Percentiles rank a stretch among this genome's conserved stretches.
These are phyloP conservation scores for Cisticola juncidis DNA, from an alignment of 2,113 vertebrate species.

Conservation along the genomic window DNA sequence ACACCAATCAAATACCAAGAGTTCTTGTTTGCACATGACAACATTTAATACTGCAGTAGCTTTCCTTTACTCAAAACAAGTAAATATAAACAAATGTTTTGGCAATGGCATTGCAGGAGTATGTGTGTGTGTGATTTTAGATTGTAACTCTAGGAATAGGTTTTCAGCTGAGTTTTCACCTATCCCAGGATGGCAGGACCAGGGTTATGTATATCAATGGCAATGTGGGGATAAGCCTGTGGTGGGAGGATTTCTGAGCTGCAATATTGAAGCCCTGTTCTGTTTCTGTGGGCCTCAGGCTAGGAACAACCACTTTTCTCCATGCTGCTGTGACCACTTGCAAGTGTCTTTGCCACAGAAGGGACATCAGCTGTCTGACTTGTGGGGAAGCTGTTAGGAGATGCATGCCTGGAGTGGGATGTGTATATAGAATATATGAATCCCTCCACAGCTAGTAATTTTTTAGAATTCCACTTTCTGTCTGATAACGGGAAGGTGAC, in stretches of 20 bases:
- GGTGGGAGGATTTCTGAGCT: neutral
- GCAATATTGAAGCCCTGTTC: neutral
- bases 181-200: neutral
- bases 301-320: neutral
- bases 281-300: neutral
- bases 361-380: neutral
- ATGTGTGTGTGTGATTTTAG: neutral
- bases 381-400: neutral
- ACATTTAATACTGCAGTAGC: neutral
- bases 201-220: neutral
- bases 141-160: neutral
- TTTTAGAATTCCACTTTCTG: neutral
- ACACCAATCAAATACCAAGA: neutral
- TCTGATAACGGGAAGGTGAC: neutral
- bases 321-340: neutral
- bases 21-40: neutral
- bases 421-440: neutral
- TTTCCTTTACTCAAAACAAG: neutral
- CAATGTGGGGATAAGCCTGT: rapidly evolving
- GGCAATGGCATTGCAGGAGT: neutral
- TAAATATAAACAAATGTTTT: neutral
- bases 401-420: neutral
- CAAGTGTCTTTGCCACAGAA: neutral
- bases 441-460: neutral
- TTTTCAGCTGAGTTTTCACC: neutral